Evolutionary conservation across 2,888 invertebrate species (phyloP), one percentile per base, ranked within the genome.

Genomic region (Latrodectus hesperus): DNA sequence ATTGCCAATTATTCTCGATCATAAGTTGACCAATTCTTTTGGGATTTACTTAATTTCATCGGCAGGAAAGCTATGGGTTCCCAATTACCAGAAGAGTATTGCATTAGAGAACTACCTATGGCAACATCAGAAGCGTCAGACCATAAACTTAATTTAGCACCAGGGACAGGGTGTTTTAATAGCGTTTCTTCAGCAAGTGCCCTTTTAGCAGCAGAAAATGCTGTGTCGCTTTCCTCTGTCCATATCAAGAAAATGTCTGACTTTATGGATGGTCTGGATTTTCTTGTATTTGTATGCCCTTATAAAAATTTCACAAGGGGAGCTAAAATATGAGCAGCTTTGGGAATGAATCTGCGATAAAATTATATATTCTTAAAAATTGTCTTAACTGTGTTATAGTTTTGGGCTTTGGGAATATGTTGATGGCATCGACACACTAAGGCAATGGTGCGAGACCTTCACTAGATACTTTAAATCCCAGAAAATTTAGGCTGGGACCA

Each of bases 301-400:
- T 76, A 64, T 9, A 72, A 6, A n/a, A 77, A 70, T 78, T 77
- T 38, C 9, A 51, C 52, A 3, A 89, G 51, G 9, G 83, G 78
- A 2, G n/a, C n/a, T n/a, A n/a, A n/a, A n/a, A n/a, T n/a, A n/a
- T n/a, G n/a, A n/a, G n/a, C n/a, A n/a, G n/a, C n/a, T n/a, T n/a
- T n/a, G n/a, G n/a, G n/a, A n/a, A n/a, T n/a, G n/a, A n/a, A n/a
- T n/a, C n/a, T n/a, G n/a, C n/a, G n/a, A n/a, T n/a, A n/a, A n/a
- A n/a, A n/a, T n/a, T n/a, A n/a, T n/a, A n/a, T n/a, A n/a, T n/a
- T n/a, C n/a, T n/a, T n/a, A n/a, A n/a, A n/a, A n/a, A n/a, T n/a
- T n/a, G n/a, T n/a, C n/a, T n/a, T n/a, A n/a, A n/a, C n/a, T n/a
- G n/a, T n/a, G n/a, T n/a, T n/a, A n/a, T n/a, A n/a, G n/a, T n/a